Percentiles rank a stretch among this genome's conserved stretches.
phyloP scores from a whole-genome alignment of 2,797 vertebrate species.

The Ciconia nigra region DNA sequence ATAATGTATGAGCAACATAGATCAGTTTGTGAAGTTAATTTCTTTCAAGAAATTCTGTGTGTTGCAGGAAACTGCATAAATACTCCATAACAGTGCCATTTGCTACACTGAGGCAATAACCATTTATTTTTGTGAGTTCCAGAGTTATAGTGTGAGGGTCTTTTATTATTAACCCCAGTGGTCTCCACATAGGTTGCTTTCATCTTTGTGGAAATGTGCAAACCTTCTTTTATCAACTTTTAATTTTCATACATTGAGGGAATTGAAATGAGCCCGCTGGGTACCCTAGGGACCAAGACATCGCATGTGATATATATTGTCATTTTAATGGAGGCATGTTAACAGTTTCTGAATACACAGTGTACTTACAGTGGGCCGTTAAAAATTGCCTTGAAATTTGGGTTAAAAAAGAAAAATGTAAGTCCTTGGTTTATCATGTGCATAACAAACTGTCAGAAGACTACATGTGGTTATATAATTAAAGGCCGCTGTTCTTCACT shows the following conservation, averaged over 20 bases:
- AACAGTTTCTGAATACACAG: not conserved
- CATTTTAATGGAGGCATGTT: not conserved
- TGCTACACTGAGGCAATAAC: conserved; percentile 47
- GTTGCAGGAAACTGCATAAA: conserved; percentile 39
- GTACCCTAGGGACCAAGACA: not conserved
- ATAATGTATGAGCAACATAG: conserved; percentile 24
- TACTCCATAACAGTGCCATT: conserved; percentile 41
- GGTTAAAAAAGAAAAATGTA: not conserved
- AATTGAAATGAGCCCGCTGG: not conserved
- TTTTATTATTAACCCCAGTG: not conserved
- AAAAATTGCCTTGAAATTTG: not conserved
- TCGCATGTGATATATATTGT: not conserved
- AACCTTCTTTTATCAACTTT: conserved; percentile 31
- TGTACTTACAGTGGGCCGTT: not conserved
- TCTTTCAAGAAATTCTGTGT: conserved; percentile 20
- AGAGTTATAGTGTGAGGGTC: not conserved
- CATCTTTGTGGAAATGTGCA: conserved; percentile 23
- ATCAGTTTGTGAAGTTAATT: conserved; percentile 52
- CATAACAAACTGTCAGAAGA: not conserved
- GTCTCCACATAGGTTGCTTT: conserved; percentile 18
- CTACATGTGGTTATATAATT: conserved; percentile 19
- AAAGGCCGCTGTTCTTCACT: not conserved
- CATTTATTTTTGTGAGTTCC: conserved; percentile 64
- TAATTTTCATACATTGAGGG: not conserved
- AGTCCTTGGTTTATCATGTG: not conserved